These are phyloP conservation scores for Actinemys pallida DNA, from an alignment of 2,113 vertebrate genomes.

Conservation along the genomic window DNA sequence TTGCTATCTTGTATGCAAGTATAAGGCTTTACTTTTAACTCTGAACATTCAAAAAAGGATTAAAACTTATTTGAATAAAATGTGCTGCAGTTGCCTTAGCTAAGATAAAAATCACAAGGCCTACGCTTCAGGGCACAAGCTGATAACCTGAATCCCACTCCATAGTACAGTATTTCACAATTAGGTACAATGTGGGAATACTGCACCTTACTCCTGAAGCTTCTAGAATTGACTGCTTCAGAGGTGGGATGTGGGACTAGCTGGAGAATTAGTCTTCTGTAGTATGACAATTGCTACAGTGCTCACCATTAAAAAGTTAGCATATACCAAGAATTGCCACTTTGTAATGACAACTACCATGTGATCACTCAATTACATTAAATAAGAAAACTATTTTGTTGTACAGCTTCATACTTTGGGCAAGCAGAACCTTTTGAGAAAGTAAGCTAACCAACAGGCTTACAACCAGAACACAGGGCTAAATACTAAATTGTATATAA, in stretches of 20 bases:
- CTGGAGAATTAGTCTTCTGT: accelerated
- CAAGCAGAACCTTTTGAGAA: background rate
- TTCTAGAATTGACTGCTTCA: background rate
- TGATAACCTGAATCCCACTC: accelerated
- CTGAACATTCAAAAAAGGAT: background rate
- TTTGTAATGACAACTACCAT: background rate
- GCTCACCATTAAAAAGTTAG: background rate
- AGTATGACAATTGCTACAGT: background rate
- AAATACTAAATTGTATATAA: background rate
- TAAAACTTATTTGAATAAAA: background rate
- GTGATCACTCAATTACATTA: accelerated
- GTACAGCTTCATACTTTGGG: background rate
- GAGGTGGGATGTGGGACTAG: accelerated
- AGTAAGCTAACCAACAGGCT: background rate
- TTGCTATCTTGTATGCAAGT: background rate
- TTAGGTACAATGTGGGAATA: background rate
- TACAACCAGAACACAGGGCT: background rate
- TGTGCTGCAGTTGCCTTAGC: background rate
- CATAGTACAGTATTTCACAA: background rate
- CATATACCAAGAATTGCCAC: background rate
- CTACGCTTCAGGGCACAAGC: background rate
- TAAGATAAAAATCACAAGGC: background rate
- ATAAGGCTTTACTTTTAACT: background rate
- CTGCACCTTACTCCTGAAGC: background rate
- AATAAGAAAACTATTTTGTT: background rate